Evolutionary conservation across 53 echinoderm and acorn worm genomes (phyloP).

Genomic region (Holothuria scabra): DNA sequence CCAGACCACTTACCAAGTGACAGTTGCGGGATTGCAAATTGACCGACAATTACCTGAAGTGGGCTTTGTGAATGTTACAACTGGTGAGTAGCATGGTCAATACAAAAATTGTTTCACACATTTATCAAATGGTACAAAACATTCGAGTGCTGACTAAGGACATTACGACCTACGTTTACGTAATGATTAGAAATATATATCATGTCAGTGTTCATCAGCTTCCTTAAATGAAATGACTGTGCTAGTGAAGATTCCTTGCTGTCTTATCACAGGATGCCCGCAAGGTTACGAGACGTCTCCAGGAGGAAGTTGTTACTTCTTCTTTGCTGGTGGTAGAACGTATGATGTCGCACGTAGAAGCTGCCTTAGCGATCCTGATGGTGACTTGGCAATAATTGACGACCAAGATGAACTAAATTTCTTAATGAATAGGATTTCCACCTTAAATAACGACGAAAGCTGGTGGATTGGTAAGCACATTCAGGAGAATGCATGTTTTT

Average conservation of each 20-base stretch:
- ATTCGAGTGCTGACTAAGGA: too few species aligned
- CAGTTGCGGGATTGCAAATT: conserved; percentile 57
- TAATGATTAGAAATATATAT: too few species aligned
- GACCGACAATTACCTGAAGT: conserved; percentile 60
- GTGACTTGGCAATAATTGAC: conserved; percentile 75
- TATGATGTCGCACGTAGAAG: conserved; percentile 28
- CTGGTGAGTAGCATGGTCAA: conserved; percentile 44
- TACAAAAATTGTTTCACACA: too few species aligned
- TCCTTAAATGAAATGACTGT: background rate
- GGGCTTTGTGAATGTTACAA: conserved; percentile 55
- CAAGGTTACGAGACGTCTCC: conserved; percentile 50
- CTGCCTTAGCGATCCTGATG: conserved; percentile 36
- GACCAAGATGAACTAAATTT: conserved; percentile 63
- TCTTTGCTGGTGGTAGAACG: conserved; percentile 8
- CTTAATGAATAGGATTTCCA: conserved; percentile 46
- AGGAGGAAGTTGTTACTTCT: conserved; percentile 58
- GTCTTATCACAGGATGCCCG: conserved; percentile 43
- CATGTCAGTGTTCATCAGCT: too few species aligned
- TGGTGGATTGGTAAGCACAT: conserved; percentile 63
- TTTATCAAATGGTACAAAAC: too few species aligned
- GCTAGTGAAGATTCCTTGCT: background rate
- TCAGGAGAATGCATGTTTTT: background rate
- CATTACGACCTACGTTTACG: too few species aligned
- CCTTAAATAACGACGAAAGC: background rate
- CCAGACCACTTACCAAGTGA: conserved; percentile 59